phyloP scores from a whole-genome alignment of 2,797 vertebrate species.

The Tamandua tetradactyla region DNA sequence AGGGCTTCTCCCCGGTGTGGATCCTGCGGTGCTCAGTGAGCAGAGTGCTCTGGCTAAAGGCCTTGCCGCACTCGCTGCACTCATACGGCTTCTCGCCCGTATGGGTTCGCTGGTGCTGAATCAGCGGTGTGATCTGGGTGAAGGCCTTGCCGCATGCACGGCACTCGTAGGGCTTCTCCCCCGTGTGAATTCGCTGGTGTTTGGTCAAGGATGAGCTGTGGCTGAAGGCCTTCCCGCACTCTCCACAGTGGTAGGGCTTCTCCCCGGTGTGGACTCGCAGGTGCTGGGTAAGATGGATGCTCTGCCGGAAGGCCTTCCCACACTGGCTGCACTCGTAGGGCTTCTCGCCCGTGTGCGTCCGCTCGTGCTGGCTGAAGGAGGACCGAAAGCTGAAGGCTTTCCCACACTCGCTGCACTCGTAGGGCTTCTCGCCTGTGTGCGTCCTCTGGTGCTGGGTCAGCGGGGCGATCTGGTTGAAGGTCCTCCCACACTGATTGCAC shows the following conservation, averaged over 20 bases:
- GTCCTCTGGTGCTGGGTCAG: slow-evolving; percentile 48
- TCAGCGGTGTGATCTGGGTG: neutral
- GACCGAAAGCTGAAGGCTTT: slow-evolving; percentile 60
- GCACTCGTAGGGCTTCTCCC: neutral
- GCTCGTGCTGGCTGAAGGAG: slow-evolving; percentile 50
- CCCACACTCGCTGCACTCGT: neutral
- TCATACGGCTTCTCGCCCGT: slow-evolving; percentile 6
- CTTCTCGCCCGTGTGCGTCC: slow-evolving; percentile 41
- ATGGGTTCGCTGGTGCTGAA: slow-evolving; percentile 33
- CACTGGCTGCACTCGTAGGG: slow-evolving; percentile 18
- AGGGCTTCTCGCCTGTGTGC: slow-evolving; percentile 21
- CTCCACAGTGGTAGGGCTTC: slow-evolving; percentile 48
- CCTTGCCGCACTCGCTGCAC: neutral
- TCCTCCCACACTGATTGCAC: neutral
- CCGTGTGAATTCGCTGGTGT: neutral
- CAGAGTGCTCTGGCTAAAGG: slow-evolving; percentile 47
- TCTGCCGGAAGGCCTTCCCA: slow-evolving; percentile 48
- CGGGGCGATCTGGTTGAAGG: slow-evolving; percentile 34
- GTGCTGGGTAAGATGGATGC: slow-evolving; percentile 53
- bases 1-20: slow-evolving; percentile 49
- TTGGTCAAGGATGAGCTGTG: slow-evolving; percentile 39
- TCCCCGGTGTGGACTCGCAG: slow-evolving; percentile 30
- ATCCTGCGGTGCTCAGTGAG: neutral
- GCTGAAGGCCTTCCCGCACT: slow-evolving; percentile 49
- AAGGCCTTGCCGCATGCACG: slow-evolving; percentile 1